Evolutionary conservation across 2,113 vertebrate species (phyloP).

Genomic region (Osmerus mordax): DNA sequence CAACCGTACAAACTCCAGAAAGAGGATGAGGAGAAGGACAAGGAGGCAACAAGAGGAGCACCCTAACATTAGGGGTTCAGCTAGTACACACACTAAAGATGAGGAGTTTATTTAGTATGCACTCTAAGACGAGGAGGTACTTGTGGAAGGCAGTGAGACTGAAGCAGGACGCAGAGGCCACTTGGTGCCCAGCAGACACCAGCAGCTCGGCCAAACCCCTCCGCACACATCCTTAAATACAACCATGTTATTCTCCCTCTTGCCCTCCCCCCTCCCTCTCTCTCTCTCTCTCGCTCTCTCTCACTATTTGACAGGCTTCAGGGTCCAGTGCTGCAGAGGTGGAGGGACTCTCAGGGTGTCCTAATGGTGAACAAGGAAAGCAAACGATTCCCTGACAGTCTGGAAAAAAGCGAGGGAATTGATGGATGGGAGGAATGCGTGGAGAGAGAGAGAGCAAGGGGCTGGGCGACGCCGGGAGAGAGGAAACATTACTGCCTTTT

Average conservation of each 20-base stretch:
- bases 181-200: constrained; percentile 26
- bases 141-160: constrained; percentile 58
- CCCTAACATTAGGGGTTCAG: no score
- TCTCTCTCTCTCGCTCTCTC: not conserved
- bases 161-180: constrained; percentile 60
- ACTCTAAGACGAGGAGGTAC: constrained; percentile 27
- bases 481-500: constrained; percentile 4
- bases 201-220: constrained; percentile 21
- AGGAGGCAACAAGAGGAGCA: not conserved
- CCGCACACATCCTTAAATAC: constrained; percentile 18
- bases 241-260: not conserved
- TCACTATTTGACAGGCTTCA: not conserved
- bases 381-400: constrained; percentile 6
- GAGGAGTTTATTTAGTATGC: not conserved
- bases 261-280: not conserved
- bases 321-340: not conserved
- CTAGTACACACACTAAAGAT: no score
- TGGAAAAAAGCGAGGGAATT: not conserved
- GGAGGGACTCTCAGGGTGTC: not conserved
- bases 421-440: not conserved
- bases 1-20: no score
- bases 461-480: not conserved
- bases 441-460: not conserved
- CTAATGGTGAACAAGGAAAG: not conserved
- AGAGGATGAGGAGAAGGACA: constrained; percentile 29